Base-by-base conservation (phyloP, 2,888 invertebrate species). In the Gandaritis pyraliata region DNA sequence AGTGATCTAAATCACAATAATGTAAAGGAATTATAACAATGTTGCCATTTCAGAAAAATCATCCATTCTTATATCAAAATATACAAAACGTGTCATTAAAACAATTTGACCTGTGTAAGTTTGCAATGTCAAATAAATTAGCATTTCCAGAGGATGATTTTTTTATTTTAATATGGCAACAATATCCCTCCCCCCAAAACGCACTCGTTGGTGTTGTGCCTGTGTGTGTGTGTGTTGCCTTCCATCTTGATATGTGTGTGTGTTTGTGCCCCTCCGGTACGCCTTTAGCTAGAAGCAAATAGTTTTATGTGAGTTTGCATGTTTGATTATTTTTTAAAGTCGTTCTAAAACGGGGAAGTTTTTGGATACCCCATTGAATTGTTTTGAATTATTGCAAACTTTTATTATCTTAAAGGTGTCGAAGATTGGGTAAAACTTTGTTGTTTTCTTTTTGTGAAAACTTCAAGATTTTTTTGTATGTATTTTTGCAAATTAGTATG, bases 241-340 rank as follows among this genome's bases (percentile, higher is more conserved):
- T 86, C 90, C 88, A 80, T 90, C 91, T 90, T 91, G 91, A 92
- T 91, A 91, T 92, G 91, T 91, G 90, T 90, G 85, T 84, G 83
- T 87, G 83, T 89, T 85, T 90, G 83, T 87, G 78, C 83, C 76
- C 86, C 88, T 80, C 85, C 84, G 82, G 77, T 71, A 77, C 88
- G 86, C 89, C 90, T 80, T 88, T 90, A 91, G 82, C 91, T 92
- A 92, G 90, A 92, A 92, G 86, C 87, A 90, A 90, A 91, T 83
- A 89, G 86, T 82, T 78, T 74, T 76, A 80, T 77, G 87, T 90
- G 85, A 90, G 88, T 87, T 77, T 69, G 78, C 75, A 80, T 86
- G 85, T 83, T 71, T 67, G 53, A 61, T 38, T 52, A 39, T 46
- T 48, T 29, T 39, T 41, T 51, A 43, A 13, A 16, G 39, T 48